Base-by-base conservation (phyloP, 1,140 invertebrate genomes). In the Bombus difficillimus region DNA sequence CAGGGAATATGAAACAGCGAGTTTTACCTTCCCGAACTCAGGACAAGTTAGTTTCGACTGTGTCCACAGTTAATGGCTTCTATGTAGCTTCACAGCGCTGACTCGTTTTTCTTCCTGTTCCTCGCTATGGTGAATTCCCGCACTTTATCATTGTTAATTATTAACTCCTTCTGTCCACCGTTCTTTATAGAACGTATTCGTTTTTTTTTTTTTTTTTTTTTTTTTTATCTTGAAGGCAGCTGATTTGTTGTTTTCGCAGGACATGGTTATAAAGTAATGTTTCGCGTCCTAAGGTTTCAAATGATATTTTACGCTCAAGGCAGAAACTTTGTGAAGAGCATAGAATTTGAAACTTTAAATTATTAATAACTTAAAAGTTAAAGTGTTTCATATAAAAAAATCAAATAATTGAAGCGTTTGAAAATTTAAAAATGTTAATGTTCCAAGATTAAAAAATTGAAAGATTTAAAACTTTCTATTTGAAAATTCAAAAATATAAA, bases 101-200 rank as follows among this genome's bases (percentile, higher is more conserved):
- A 32, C 32, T 82, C 81, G 32, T 75, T 82, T 75, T 82, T 82
- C 71, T 64, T 66, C 32, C 71, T 47, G 69, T 5, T 74, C 37
- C 3, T 47, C 13, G 39, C 57, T 41, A 64, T 57, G 25, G 25
- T 39, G 72, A 83, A 64, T 76, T 76, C 53, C 28, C 22, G 25
- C 25, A 47, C 41, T 47, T 75, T 64, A 47, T 82, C 71, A 47
- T 37, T 75, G 32, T 75, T 75, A 82, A 82, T 66, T 74, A 82
- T 82, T 81, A 81, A 73, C 53, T 59, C 37, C 68, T 22, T n/a
- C n/a, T 43, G 47, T 15, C 34, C 25, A 57, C 69, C 2, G 8
- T 57, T 34, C 18, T 76, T 59, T 59, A 76, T 59, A 12, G 13
- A 57, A 18, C 34, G 8, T 43, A 28, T 43, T 73, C 15, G 39